Evolutionary conservation across 2,797 vertebrate genomes (phyloP), one percentile per base, ranked within the genome.

Genomic region (Chaenodraco wilsoni): DNA sequence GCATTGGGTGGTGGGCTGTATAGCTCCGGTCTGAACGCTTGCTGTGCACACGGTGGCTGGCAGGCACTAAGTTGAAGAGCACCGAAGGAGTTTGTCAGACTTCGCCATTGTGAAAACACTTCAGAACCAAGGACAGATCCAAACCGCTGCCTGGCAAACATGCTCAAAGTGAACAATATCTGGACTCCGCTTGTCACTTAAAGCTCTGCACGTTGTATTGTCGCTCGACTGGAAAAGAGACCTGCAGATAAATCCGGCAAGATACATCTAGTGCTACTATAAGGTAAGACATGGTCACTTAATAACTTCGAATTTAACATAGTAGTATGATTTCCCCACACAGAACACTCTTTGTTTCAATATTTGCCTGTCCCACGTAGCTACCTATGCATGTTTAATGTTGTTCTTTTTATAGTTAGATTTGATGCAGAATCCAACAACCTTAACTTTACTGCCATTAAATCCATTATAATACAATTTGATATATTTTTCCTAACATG

Each of bases 121-220:
- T 94, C 93, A 92, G 93, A 73, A 93, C 93, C 93, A 91, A 81
- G 93, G 93, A 94, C 91, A 94, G 93, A 84, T 86, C 87, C 90
- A 19, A 69, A 72, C 66, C 41, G 72, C 84, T 74, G 82, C 45
- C 31, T 71, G 86, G 76, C 78, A 70, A 81, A 77, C 76, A 87
- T 64, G 83, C 81, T 50, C 65, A 41, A 79, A 87, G 89, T 86
- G 85, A 70, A 33, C 78, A 69, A 88, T 88, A 88, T 89, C 90
- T 92, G 86, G 87, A 89, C 62, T 17, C 64, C 4, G 74, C 78
- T 79, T 41, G 45, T 69, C 79, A 68, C 85, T 23, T 83, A 83
- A 87, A 76, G 70, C 62, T 43, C 62, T 15, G 16, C 71, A 1
- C 69, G 62, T 9, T 60, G 23, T 41, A 14, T 19, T 41, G 74